phyloP scores from a whole-genome alignment of 2,888 invertebrate genomes.

The Eustalomyia histrio region DNA sequence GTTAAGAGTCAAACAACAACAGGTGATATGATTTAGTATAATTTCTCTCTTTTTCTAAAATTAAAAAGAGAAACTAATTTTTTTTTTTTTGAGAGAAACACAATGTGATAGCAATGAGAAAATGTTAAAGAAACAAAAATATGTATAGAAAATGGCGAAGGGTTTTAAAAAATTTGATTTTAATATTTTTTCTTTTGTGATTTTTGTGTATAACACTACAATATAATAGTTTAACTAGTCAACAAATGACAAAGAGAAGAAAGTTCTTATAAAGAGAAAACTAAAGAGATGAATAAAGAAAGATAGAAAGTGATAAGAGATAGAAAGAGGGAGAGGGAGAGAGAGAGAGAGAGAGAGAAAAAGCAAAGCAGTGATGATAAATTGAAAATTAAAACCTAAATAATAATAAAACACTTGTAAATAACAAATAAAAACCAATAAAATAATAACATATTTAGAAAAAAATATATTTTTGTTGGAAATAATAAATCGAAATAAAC shows the following conservation, averaged over 20 bases:
- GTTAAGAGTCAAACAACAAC: not conserved
- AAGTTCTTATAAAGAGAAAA: slow-evolving; percentile 23
- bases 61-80: slow-evolving; percentile 13
- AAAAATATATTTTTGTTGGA: slow-evolving; percentile 64
- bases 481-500: slow-evolving; percentile 35
- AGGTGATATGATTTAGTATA: not conserved
- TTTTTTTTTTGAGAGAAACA: slow-evolving; percentile 33
- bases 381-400: slow-evolving; percentile 13
- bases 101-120: slow-evolving; percentile 61
- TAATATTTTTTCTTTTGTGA: slow-evolving; percentile 58
- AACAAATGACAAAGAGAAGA: slow-evolving; percentile 53
- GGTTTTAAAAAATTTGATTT: slow-evolving; percentile 54
- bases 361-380: slow-evolving; percentile 44
- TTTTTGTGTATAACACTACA: slow-evolving; percentile 65
- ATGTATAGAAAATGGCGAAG: slow-evolving; percentile 31
- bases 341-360: slow-evolving; percentile 12
- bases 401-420: slow-evolving; percentile 49
- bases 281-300: not conserved
- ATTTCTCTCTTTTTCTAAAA: slow-evolving; percentile 2
- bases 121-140: slow-evolving; percentile 32
- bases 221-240: slow-evolving; percentile 64
- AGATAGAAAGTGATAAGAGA: not conserved
- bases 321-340: slow-evolving; percentile 1
- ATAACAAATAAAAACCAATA: slow-evolving; percentile 32
- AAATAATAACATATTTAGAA: slow-evolving; percentile 56